Evolutionary conservation across 2,113 vertebrate species (phyloP), one percentile per base, ranked within the genome.

Genomic region (Acrocephalus kingi): DNA sequence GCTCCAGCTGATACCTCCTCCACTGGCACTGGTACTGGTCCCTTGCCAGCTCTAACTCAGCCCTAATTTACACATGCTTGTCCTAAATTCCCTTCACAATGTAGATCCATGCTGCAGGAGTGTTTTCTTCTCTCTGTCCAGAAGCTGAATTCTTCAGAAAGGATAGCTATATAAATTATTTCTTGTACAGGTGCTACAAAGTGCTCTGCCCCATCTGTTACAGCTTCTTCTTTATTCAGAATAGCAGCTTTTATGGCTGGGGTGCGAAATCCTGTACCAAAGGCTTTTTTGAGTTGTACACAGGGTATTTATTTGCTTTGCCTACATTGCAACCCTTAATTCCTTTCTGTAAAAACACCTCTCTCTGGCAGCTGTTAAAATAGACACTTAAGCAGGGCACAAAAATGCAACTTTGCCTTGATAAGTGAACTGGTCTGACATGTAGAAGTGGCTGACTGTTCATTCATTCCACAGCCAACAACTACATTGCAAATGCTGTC

Each of bases 391-490:
- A 43, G n/a, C 61, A 68, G 55, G 43, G 45, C 52, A 39, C 35
- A 84, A 7, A 90, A 66, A 54, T 24, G 19, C 45, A 51, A 8
- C 35, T 86, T 88, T 59, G n/a, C 48, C 35, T 72, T 33, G 6
- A 0, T 39, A 43, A 71, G 24, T 56, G 35, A 59, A 39, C 30
- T 28, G 33, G 22, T 84, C 30, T 7, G 2, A 17, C 43, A 10
- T 2, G 0, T 78, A 31, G 37, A 41, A 55, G 51, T 8, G 25
- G 30, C n/a, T 58, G 73, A 35, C 13, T 0, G 0, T 63, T 55
- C 30, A 14, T 49, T 94, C 56, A 31, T 27, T 74, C 55, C 48
- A 41, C 12, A 30, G 43, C 18, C 55, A 55, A 1, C 54, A 46
- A 69, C 52, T 22, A 25, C 1, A 3, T 41, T 69, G 30, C n/a